Conservation (phyloP, 2,797 vertebrate genomes). For the Discoglossus pictus region DNA sequence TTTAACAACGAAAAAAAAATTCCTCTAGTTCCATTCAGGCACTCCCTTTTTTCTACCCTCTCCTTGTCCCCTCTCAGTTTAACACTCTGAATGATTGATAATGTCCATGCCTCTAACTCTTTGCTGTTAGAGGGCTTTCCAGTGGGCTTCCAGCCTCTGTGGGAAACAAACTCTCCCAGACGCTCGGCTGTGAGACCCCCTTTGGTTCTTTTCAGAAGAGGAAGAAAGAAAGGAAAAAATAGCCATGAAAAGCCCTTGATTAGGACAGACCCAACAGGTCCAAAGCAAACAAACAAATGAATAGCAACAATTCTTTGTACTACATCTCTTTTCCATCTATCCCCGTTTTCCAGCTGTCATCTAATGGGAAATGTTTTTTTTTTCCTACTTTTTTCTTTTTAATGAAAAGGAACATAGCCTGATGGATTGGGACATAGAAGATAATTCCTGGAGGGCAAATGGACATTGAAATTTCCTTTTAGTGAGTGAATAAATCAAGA, state of each 20-base stretch:
- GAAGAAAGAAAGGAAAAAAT: slow-evolving; percentile 51
- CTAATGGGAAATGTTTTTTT: slow-evolving; percentile 23
- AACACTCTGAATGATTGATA: slow-evolving; percentile 69
- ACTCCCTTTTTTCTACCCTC: slow-evolving; percentile 55
- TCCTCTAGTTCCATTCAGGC: slow-evolving; percentile 62
- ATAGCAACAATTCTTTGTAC: slow-evolving; percentile 77
- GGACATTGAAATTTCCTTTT: background rate
- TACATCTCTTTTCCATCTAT: slow-evolving; percentile 2
- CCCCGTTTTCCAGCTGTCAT: slow-evolving; percentile 22
- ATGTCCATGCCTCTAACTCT: slow-evolving; percentile 55
- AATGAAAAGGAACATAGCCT: slow-evolving; percentile 8
- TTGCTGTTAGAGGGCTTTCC: slow-evolving; percentile 69
- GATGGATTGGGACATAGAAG: slow-evolving; percentile 11
- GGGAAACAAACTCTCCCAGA: slow-evolving; percentile 70
- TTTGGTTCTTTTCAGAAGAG: slow-evolving; percentile 78
- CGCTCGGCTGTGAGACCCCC: slow-evolving; percentile 64
- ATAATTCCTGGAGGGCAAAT: background rate
- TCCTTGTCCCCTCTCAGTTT: slow-evolving; percentile 63
- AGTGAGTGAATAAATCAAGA: no score
- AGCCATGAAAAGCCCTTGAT: slow-evolving; percentile 66
- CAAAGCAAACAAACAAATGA: slow-evolving; percentile 91
- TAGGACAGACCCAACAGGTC: slow-evolving; percentile 78
- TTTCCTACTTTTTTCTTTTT: slow-evolving; percentile 3
- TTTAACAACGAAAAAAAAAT: slow-evolving; percentile 68
- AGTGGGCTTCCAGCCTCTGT: slow-evolving; percentile 67